Conservation (phyloP, 2,888 invertebrate genomes). For the Lepidocyrtoides sp. region DNA sequence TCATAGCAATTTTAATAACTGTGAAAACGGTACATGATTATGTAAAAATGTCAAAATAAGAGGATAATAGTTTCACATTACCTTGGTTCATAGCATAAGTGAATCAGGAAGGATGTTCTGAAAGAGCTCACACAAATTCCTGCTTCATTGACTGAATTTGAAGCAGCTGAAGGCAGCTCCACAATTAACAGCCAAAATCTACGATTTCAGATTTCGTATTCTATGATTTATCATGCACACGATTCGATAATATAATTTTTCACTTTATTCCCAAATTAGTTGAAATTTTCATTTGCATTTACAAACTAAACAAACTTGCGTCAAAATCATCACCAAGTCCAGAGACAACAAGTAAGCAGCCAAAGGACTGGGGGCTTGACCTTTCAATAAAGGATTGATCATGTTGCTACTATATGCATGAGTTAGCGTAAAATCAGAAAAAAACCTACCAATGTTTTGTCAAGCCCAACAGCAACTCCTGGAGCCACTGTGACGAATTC, state of each 20-base stretch:
- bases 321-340: slow-evolving; percentile 82
- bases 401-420: not conserved
- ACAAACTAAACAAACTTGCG: slow-evolving; percentile 53
- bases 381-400: slow-evolving; percentile 3
- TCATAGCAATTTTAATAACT: not conserved
- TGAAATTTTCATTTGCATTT: not conserved
- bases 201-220: slow-evolving; percentile 73
- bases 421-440: slow-evolving; percentile 14
- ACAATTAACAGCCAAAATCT: slow-evolving; percentile 77
- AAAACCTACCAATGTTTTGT: slow-evolving; percentile 57
- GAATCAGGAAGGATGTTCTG: slow-evolving; percentile 69
- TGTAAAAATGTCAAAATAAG: slow-evolving; percentile 37
- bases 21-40: not conserved
- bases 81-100: slow-evolving; percentile 70
- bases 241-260: not conserved
- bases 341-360: slow-evolving; percentile 61
- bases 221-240: slow-evolving; percentile 46
- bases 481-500: slow-evolving; percentile 81
- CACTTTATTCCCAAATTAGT: not conserved
- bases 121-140: slow-evolving; percentile 72
- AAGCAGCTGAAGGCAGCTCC: slow-evolving; percentile 80
- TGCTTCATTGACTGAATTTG: slow-evolving; percentile 58
- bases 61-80: slow-evolving; percentile 65
- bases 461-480: slow-evolving; percentile 84
- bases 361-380: slow-evolving; percentile 84